Conservation (phyloP, 2,113 vertebrate genomes). For the Heteronetta atricapilla region DNA sequence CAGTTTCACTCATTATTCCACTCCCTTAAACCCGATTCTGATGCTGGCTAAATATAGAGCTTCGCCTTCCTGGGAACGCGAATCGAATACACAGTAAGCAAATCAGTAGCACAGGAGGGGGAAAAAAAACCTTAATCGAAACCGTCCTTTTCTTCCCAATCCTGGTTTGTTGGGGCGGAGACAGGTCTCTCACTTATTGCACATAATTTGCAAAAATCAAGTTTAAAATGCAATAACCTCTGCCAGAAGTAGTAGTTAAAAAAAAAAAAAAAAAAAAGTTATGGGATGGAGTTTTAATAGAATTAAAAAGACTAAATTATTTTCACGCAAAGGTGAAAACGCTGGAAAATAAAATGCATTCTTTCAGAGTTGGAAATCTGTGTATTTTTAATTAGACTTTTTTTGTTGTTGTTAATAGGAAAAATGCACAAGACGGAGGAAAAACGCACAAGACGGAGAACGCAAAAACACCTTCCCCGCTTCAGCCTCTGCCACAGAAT, state of each 20-base stretch:
- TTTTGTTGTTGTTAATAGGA: neutral
- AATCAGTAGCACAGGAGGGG: neutral
- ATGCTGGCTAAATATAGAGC: slow-evolving; percentile 46
- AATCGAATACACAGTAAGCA: slow-evolving; percentile 53
- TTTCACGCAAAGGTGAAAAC: neutral
- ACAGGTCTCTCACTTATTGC: slow-evolving; percentile 15
- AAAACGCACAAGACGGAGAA: neutral
- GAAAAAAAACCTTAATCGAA: neutral
- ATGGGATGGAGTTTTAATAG: neutral
- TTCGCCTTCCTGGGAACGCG: slow-evolving; percentile 11
- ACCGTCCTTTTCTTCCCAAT: slow-evolving; percentile 24
- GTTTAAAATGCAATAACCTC: slow-evolving; percentile 8
- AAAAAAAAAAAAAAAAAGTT: neutral
- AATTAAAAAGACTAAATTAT: neutral
- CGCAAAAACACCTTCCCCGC: neutral
- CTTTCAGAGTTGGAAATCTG: neutral
- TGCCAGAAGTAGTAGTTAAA: slow-evolving; percentile 5
- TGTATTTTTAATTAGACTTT: neutral
- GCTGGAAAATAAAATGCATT: neutral
- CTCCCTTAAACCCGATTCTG: slow-evolving; percentile 41
- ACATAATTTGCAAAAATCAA: slow-evolving; percentile 11
- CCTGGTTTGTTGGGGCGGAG: slow-evolving; percentile 18
- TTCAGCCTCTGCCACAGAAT: neutral
- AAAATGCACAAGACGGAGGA: neutral
- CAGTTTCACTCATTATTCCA: slow-evolving; percentile 44